Evolutionary conservation across 2,797 vertebrate species (phyloP).

Genomic region (Sebastes taczanowskii): DNA sequence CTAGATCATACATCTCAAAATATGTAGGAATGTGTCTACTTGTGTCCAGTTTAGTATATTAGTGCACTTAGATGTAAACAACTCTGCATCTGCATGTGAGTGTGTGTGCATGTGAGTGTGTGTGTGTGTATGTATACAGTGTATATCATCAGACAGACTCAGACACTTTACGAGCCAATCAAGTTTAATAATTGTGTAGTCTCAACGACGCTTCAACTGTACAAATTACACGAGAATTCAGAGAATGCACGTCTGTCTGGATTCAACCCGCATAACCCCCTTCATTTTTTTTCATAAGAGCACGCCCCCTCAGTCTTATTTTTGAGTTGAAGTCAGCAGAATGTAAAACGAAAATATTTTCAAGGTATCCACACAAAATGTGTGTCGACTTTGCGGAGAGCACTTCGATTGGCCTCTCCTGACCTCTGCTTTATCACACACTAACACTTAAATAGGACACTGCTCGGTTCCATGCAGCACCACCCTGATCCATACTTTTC

Average conservation of each 20-base stretch:
- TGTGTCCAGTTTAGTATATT: not conserved
- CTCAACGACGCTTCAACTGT: not conserved
- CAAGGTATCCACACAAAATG: not conserved
- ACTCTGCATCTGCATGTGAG: not conserved
- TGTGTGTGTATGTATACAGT: not conserved
- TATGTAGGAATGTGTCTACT: not conserved
- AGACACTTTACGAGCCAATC: conserved; percentile 32
- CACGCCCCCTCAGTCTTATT: not conserved
- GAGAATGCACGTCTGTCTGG: conserved; percentile 54
- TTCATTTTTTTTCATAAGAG: not conserved
- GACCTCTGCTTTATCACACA: not conserved
- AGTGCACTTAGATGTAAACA: not conserved
- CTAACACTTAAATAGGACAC: not conserved
- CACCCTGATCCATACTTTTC: not conserved
- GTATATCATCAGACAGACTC: not conserved
- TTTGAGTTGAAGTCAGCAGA: not conserved
- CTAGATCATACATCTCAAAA: not conserved
- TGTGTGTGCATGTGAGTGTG: not conserved
- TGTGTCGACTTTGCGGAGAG: not conserved
- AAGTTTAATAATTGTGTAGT: conserved; percentile 37
- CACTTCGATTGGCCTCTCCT: not conserved
- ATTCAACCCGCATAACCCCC: not conserved
- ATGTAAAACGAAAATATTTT: not conserved
- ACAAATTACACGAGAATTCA: conserved; percentile 37
- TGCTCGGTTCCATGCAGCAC: not conserved